Evolutionary conservation across 1,140 invertebrate genomes (phyloP).

Genomic region (Drosophila sp.): DNA sequence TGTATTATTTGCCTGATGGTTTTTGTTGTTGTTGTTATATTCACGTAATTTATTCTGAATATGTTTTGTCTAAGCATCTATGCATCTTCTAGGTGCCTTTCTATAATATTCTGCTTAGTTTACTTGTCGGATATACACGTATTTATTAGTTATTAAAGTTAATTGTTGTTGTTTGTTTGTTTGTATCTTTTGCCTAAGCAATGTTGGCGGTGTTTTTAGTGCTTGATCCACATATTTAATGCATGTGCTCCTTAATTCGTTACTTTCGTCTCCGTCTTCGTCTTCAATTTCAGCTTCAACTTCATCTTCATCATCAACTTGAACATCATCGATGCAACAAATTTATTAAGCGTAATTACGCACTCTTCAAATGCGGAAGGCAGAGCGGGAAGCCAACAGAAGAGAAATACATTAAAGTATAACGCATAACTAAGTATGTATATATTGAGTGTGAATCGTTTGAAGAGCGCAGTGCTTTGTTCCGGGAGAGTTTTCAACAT

Average conservation of each 20-base stretch:
- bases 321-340: conserved; percentile 3
- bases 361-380: conserved; percentile 47
- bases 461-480: conserved; percentile 28
- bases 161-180: conserved; percentile 23
- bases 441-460: conserved; percentile 5
- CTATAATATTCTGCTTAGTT: neutral
- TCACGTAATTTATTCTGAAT: conserved; percentile 2
- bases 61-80: conserved; percentile 9
- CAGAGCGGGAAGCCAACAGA: conserved; percentile 35
- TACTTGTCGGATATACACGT: conserved; percentile 9
- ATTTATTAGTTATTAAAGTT: conserved; percentile 21
- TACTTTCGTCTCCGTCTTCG: neutral
- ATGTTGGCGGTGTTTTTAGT: conserved; percentile 53
- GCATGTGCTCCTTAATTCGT: conserved; percentile 27
- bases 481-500: neutral
- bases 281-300: too few relatives aligned
- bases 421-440: conserved; percentile 7
- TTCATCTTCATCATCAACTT: neutral
- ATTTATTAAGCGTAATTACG: conserved; percentile 45
- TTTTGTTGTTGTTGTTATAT: neutral
- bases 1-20: neutral
- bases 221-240: conserved; percentile 29
- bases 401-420: neutral
- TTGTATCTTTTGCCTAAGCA: conserved; percentile 21
- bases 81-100: conserved; percentile 24